phyloP scores from a whole-genome alignment of 2,113 vertebrate genomes.

The Sylvilagus bachmani region DNA sequence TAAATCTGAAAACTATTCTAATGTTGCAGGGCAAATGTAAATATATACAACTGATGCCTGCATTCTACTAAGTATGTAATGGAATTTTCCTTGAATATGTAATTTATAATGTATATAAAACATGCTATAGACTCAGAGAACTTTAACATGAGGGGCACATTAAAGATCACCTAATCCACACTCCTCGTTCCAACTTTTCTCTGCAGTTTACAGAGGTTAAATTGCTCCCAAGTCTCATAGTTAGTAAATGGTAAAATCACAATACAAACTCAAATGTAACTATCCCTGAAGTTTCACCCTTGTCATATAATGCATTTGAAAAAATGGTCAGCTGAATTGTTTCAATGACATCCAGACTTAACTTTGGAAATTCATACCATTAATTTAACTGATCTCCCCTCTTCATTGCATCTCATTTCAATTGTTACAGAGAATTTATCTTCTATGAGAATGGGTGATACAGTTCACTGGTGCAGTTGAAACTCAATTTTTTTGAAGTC shows the following conservation, averaged over 20 bases:
- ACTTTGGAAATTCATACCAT: constrained; percentile 21
- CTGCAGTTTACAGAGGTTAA: not conserved
- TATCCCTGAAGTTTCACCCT: not conserved
- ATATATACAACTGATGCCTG: not conserved
- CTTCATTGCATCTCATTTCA: not conserved
- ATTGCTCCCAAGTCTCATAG: not conserved
- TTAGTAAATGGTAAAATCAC: constrained; percentile 18
- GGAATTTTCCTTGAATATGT: not conserved
- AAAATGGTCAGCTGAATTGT: not conserved
- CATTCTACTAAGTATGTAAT: not conserved
- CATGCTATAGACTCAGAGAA: not conserved
- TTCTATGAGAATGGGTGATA: constrained; percentile 9
- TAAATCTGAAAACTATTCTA: constrained; percentile 26
- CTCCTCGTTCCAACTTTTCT: not conserved
- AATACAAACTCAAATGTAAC: not conserved
- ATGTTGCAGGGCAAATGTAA: not conserved
- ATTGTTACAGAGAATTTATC: constrained; percentile 13
- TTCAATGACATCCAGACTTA: constrained; percentile 16
- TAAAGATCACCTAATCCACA: constrained; percentile 16
- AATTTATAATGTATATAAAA: constrained; percentile 36
- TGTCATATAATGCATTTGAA: constrained; percentile 21
- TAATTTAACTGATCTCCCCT: constrained; percentile 4
- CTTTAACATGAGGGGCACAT: not conserved
- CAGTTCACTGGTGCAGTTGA: not conserved
- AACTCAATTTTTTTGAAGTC: constrained; percentile 40